Percentiles rank a stretch among this genome's conserved stretches.
Conservation (phyloP, 2,888 invertebrate genomes). For the Ligdia adustata region DNA sequence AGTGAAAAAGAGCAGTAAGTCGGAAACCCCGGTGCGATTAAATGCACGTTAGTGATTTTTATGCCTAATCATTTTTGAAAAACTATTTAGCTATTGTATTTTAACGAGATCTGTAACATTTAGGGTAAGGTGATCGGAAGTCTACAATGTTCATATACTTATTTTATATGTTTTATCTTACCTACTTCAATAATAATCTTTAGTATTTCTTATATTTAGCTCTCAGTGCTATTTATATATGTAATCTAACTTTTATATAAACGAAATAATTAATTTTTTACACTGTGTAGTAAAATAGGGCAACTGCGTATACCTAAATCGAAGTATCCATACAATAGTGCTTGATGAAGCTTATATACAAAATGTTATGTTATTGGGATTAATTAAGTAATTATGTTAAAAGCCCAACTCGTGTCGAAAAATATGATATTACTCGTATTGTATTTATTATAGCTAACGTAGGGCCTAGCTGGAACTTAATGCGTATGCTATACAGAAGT, state of each 20-base stretch:
- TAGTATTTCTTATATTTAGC: constrained; percentile 12
- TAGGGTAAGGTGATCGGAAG: constrained; percentile 33
- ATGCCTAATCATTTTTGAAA: too few relatives aligned
- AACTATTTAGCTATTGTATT: constrained; percentile 17
- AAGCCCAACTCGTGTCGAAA: constrained; percentile 27
- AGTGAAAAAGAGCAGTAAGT: too few relatives aligned
- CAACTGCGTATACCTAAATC: constrained; percentile 9
- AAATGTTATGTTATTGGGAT: constrained; percentile 23
- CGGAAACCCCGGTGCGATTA: too few relatives aligned
- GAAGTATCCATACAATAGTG: constrained; percentile 20
- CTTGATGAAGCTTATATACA: constrained; percentile 22
- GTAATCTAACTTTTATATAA: constrained; percentile 8
- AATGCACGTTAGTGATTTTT: too few relatives aligned
- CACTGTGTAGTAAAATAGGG: constrained; percentile 1
- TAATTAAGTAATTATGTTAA: constrained; percentile 26
- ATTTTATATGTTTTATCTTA: too few relatives aligned
- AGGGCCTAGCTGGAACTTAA: too few relatives aligned
- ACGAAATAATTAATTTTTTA: constrained; percentile 5
- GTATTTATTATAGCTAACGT: constrained; percentile 68
- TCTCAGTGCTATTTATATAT: constrained; percentile 13
- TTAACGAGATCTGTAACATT: constrained; percentile 33
- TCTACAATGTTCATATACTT: constrained; percentile 16
- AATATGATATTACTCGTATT: constrained; percentile 44
- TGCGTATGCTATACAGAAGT: too few relatives aligned
- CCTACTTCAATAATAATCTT: too few relatives aligned